Conservation (phyloP, 2,113 vertebrate genomes). For the Bubo scandiacus region DNA sequence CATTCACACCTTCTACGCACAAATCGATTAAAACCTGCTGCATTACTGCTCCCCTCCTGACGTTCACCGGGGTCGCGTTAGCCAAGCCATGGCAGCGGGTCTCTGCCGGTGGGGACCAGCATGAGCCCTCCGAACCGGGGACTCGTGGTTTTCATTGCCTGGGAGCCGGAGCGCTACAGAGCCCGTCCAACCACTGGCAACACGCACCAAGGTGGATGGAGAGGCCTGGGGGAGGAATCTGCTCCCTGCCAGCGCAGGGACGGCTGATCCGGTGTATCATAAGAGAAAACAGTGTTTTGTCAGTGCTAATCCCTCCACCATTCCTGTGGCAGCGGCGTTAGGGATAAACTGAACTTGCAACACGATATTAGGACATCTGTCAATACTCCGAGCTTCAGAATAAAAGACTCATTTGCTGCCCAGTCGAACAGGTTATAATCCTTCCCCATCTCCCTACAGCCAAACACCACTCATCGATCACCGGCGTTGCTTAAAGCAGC, state of each 20-base stretch:
- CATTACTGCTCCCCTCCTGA: background rate
- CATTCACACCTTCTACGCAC: background rate
- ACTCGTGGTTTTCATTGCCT: background rate
- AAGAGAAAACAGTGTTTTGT: background rate
- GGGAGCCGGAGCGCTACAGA: background rate
- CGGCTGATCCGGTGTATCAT: background rate
- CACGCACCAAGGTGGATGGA: background rate
- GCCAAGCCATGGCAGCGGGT: background rate
- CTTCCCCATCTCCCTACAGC: background rate
- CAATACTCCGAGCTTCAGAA: background rate
- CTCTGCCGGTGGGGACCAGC: background rate
- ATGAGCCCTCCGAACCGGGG: background rate
- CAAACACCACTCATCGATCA: slow-evolving; percentile 1
- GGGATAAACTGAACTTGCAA: slow-evolving; percentile 34
- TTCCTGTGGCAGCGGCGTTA: background rate
- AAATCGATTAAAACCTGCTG: background rate
- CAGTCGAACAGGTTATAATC: slow-evolving; percentile 39
- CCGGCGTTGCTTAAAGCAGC: background rate
- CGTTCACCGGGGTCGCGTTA: background rate
- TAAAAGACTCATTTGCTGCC: slow-evolving; percentile 34
- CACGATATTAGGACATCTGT: background rate
- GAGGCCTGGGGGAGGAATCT: background rate
- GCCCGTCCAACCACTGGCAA: background rate
- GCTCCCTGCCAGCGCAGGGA: background rate
- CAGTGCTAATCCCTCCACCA: background rate